phyloP scores from a whole-genome alignment of 2,113 vertebrate genomes.

The Cercocebus atys region DNA sequence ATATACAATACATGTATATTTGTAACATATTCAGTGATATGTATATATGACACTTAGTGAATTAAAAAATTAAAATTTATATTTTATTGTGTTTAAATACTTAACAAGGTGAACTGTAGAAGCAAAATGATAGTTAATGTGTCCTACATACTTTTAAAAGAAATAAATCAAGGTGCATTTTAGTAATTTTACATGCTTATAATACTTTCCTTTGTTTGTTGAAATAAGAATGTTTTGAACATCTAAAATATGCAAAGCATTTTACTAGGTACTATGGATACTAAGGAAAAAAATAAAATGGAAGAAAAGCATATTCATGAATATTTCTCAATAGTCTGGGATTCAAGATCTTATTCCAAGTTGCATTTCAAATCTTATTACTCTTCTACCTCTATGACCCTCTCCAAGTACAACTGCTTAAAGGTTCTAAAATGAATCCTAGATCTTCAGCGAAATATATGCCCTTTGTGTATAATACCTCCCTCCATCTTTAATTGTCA shows the following conservation, averaged over 20 bases:
- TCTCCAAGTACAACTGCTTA: background rate
- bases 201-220: background rate
- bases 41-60: background rate
- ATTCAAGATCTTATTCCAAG: background rate
- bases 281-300: background rate
- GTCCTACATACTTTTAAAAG: background rate
- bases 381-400: background rate
- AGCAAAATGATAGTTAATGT: background rate
- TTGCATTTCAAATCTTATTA: background rate
- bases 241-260: background rate
- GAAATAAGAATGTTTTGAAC: background rate
- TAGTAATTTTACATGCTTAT: background rate
- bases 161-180: background rate
- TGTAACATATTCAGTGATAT: background rate
- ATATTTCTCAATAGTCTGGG: background rate
- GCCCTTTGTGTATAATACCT: background rate
- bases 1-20: background rate
- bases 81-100: conserved; percentile 14
- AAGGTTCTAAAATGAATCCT: background rate
- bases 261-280: background rate
- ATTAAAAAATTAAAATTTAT: background rate
- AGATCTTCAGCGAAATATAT: background rate
- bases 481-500: background rate
- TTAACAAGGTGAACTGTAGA: background rate
- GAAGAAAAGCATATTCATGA: background rate